Conservation (phyloP, 2,113 vertebrate genomes). For the Etia nguti region DNA sequence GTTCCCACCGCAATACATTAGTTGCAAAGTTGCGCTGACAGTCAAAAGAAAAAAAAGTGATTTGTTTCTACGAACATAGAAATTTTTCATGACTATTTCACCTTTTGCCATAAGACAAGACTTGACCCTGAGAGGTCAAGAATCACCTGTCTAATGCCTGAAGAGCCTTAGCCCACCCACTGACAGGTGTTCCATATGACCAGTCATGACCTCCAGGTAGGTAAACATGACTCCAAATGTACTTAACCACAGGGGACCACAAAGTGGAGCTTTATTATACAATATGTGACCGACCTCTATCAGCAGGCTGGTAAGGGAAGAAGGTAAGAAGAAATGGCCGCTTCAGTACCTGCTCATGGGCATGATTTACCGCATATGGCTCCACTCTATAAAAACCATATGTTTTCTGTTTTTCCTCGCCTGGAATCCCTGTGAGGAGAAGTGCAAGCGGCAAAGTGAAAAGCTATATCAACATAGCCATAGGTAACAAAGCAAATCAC, state of each 20-base stretch:
- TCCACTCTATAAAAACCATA: constrained; percentile 1
- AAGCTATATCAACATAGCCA: constrained; percentile 42
- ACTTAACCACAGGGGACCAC: not conserved
- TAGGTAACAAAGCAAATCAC: not conserved
- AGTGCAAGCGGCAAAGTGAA: not conserved
- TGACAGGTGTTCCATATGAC: constrained; percentile 33
- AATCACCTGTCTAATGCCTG: constrained; percentile 43
- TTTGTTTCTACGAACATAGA: not conserved
- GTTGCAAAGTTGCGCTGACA: not conserved
- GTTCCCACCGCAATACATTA: not conserved
- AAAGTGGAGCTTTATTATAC: not conserved
- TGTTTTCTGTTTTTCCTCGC: not conserved
- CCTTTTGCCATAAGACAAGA: not conserved
- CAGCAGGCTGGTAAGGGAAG: not conserved
- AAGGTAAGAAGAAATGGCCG: not conserved
- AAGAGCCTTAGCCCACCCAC: constrained; percentile 23
- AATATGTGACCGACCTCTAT: not conserved
- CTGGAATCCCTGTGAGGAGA: not conserved
- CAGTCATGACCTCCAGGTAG: not conserved
- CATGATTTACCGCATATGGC: not conserved
- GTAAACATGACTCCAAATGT: not conserved
- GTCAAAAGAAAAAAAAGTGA: not conserved
- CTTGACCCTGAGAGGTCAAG: not conserved
- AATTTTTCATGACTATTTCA: not conserved
- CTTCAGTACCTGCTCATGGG: not conserved